These are phyloP conservation scores for Drosophila pandora DNA, from an alignment of 1,140 invertebrate genomes.

Conservation along the genomic window DNA sequence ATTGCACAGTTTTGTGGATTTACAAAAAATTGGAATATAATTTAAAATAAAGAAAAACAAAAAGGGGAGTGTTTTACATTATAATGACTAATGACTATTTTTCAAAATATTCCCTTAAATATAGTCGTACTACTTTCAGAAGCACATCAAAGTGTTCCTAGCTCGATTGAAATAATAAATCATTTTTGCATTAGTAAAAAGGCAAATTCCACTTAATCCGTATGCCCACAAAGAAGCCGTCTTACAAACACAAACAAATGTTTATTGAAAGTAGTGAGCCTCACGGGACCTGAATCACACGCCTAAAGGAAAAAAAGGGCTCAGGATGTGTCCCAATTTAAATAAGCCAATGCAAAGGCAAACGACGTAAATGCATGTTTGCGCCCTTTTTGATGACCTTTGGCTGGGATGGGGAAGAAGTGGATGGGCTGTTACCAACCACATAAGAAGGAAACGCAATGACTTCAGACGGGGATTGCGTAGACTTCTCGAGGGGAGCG, in stretches of 20 bases:
- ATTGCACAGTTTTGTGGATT: too few relatives aligned
- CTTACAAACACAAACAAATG: slow-evolving; percentile 4
- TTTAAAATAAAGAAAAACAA: too few relatives aligned
- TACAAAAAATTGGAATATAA: too few relatives aligned
- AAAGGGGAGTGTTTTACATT: too few relatives aligned
- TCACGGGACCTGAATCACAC: slow-evolving; percentile 3
- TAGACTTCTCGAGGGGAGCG: background rate
- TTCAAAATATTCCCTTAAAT: background rate
- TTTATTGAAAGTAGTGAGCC: slow-evolving; percentile 6
- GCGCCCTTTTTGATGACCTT: slow-evolving; percentile 5
- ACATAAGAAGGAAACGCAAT: slow-evolving; percentile 1
- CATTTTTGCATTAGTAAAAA: slow-evolving; percentile 7
- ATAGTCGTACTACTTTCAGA: background rate
- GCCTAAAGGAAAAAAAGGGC: slow-evolving; percentile 2
- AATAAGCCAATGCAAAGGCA: slow-evolving; percentile 6
- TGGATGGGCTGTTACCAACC: background rate
- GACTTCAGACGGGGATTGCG: background rate
- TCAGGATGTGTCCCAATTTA: slow-evolving; percentile 4
- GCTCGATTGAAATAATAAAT: slow-evolving; percentile 4
- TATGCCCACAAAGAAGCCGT: background rate
- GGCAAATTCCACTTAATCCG: slow-evolving; percentile 1
- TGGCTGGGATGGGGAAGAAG: background rate
- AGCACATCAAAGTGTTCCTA: background rate
- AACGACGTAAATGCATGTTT: slow-evolving; percentile 4
- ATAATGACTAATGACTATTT: too few relatives aligned